These are phyloP conservation scores for Ochropacha duplaris DNA, from an alignment of 2,888 invertebrate species.

Conservation along the genomic window DNA sequence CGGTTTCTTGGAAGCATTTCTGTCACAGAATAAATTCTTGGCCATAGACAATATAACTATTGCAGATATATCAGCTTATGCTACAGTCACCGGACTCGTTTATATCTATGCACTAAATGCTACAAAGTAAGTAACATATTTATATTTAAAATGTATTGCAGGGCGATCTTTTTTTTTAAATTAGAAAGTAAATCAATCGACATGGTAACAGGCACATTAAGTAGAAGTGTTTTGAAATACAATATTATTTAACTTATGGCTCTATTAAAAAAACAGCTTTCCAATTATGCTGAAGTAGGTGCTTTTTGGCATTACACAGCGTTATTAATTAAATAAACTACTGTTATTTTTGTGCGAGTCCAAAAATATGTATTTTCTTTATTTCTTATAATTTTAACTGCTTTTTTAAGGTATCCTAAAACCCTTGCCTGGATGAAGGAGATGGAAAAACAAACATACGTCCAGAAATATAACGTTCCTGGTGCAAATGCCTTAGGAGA, in stretches of 20 bases:
- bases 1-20: constrained; percentile 68
- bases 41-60: constrained; percentile 78
- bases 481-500: neutral
- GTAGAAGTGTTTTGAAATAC: too few species aligned
- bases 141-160: neutral
- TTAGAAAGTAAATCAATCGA: too few species aligned
- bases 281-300: too few species aligned
- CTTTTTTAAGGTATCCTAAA: constrained; percentile 1
- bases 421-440: neutral
- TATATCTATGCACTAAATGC: constrained; percentile 47
- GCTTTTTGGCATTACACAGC: too few species aligned
- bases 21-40: constrained; percentile 70
- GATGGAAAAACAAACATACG: neutral
- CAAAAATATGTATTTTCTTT: too few species aligned
- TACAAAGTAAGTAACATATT: constrained; percentile 33
- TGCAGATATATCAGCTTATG: constrained; percentile 75
- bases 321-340: too few species aligned
- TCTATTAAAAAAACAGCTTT: too few species aligned
- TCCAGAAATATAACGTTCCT: neutral
- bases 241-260: too few species aligned
- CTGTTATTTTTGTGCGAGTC: too few species aligned
- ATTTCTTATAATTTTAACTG: too few species aligned
- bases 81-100: constrained; percentile 47
- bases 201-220: too few species aligned
- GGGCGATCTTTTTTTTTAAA: too few species aligned